phyloP scores from a whole-genome alignment of 2,113 vertebrate genomes.

The Accipiter virgatus region DNA sequence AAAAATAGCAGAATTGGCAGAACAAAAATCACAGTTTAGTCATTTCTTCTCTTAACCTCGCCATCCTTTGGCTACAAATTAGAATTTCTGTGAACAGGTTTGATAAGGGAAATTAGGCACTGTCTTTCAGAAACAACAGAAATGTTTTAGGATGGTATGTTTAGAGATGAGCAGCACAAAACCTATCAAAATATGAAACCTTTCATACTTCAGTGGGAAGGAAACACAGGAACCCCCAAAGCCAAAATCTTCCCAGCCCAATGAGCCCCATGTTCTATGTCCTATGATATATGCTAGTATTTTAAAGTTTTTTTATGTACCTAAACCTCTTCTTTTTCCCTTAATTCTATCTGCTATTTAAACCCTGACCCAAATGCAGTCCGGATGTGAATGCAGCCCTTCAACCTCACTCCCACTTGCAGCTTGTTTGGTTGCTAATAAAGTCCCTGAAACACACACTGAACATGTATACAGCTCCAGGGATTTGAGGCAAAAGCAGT shows the following conservation, averaged over 20 bases:
- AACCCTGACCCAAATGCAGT: background rate
- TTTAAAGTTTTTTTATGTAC: background rate
- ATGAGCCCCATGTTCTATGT: background rate
- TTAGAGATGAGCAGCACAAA: conserved; percentile 34
- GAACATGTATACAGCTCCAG: background rate
- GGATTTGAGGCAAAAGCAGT: background rate
- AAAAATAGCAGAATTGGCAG: conserved; percentile 52
- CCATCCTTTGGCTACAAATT: conserved; percentile 63
- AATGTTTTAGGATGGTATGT: conserved; percentile 19
- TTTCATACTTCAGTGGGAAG: background rate
- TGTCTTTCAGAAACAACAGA: conserved; percentile 39
- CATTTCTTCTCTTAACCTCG: conserved; percentile 64
- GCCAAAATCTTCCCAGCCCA: background rate
- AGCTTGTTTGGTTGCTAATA: background rate
- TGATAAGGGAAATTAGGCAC: conserved; percentile 55
- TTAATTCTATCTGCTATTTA: background rate
- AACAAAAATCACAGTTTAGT: conserved; percentile 69
- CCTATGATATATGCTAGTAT: background rate
- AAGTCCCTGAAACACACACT: background rate
- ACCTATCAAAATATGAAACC: conserved; percentile 39
- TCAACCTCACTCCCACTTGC: background rate
- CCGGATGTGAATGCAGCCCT: background rate
- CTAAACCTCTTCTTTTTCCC: background rate
- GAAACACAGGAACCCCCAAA: background rate
- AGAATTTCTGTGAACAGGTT: conserved; percentile 57